Conservation (phyloP, 2,113 vertebrate genomes). For the Platysternon megacephalum region DNA sequence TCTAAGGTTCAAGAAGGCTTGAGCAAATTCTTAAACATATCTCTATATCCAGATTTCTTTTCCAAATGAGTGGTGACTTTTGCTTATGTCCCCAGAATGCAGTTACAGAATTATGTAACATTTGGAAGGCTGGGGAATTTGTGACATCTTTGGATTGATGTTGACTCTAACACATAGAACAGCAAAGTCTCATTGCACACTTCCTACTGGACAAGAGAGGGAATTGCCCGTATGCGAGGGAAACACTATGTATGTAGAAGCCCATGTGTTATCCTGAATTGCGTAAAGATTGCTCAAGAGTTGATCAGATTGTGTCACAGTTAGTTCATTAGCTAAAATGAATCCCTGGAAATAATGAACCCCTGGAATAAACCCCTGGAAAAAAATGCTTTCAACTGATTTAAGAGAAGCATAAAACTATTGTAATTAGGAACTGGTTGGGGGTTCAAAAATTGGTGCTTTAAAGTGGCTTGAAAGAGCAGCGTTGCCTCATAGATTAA, state of each 20-base stretch:
- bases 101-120: not conserved
- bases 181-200: not conserved
- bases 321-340: slow-evolving; percentile 1
- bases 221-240: not conserved
- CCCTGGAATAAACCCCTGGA: not conserved
- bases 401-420: not conserved
- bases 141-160: not conserved
- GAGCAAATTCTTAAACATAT: not conserved
- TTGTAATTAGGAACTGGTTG: not conserved
- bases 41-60: not conserved
- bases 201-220: not conserved
- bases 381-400: not conserved
- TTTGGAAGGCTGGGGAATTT: not conserved
- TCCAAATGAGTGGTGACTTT: not conserved
- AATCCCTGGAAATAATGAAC: no score
- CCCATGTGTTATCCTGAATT: not conserved
- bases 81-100: not conserved
- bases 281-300: not conserved
- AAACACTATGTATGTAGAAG: not conserved
- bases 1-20: not conserved
- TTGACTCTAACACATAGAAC: not conserved
- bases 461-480: slow-evolving; percentile 8
- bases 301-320: not conserved
- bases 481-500: not conserved
- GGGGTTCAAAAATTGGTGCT: not conserved